phyloP scores from a whole-genome alignment of 1,140 invertebrate genomes.

The Drosophila hydei region DNA sequence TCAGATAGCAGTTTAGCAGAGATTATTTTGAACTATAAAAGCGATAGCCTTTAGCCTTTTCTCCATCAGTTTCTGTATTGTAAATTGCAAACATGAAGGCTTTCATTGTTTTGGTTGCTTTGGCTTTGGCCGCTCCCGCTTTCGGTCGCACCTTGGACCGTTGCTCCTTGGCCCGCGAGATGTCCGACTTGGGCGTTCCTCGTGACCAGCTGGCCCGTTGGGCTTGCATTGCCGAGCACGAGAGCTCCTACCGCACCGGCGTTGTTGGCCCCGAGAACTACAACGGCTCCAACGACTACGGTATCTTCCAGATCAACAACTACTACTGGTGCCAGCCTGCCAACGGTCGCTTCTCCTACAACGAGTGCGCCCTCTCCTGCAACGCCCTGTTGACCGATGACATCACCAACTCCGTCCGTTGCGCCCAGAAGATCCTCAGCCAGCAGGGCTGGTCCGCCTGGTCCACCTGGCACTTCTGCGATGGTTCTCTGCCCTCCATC shows the following conservation, averaged over 20 bases:
- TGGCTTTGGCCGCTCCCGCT: slow-evolving; percentile 63
- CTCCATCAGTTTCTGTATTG: slow-evolving; percentile 46
- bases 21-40: slow-evolving; percentile 60
- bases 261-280: slow-evolving; percentile 58
- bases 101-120: slow-evolving; percentile 56
- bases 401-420: slow-evolving; percentile 68
- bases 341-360: slow-evolving; percentile 64
- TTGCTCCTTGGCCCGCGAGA: slow-evolving; percentile 77
- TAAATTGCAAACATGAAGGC: slow-evolving; percentile 55
- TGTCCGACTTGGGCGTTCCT: slow-evolving; percentile 69
- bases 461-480: slow-evolving; percentile 72
- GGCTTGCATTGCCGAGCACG: slow-evolving; percentile 71
- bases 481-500: slow-evolving; percentile 62
- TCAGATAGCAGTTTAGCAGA: slow-evolving; percentile 12
- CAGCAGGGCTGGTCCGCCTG: slow-evolving; percentile 76
- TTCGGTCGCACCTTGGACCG: slow-evolving; percentile 68
- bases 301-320: slow-evolving; percentile 80
- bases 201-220: slow-evolving; percentile 56
- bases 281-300: slow-evolving; percentile 75
- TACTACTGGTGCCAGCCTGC: slow-evolving; percentile 73
- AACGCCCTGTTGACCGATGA: slow-evolving; percentile 61
- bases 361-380: slow-evolving; percentile 66
- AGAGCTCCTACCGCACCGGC: slow-evolving; percentile 66
- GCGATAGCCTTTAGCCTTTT: background rate
- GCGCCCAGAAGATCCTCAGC: slow-evolving; percentile 63